Base-by-base conservation (phyloP, 1,140 invertebrate species). In the Pachypeltis micranthus region DNA sequence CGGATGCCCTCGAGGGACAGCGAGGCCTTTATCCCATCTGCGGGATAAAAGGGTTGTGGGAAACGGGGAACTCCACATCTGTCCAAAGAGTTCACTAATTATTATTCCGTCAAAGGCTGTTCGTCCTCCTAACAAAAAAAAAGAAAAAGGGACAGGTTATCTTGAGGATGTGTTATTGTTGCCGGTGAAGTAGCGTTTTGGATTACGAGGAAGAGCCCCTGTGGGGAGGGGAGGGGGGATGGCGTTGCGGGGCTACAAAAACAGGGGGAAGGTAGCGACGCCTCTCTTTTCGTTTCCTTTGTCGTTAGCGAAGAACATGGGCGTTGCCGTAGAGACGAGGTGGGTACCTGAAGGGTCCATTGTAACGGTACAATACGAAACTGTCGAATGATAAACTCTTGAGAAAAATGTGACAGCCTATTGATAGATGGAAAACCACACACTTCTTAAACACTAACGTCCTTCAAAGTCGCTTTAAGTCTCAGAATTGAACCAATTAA, bases 61-160 rank as follows among this genome's bases (percentile, higher is more conserved):
- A 51, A 51, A 10, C 4, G 47, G 47, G 23, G n/a, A n/a, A n/a
- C n/a, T 51, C 47, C 12, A 21, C 47, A 51, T 51, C 47, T 51
- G 47, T 51, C 47, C 47, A 51, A 51, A 51, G 19, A 51, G 47
- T 21, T 51, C 47, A 51, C 47, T 51, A 51, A 51, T 51, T 51
- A 51, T 16, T 51, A 51, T 51, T 10, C 47, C 47, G 23, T 51
- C 23, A 4, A 21, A 14, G 23, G 21, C n/a, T n/a, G n/a, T n/a
- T n/a, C n/a, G n/a, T n/a, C n/a, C n/a, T n/a, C n/a, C n/a, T n/a
- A n/a, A n/a, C n/a, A n/a, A n/a, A n/a, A n/a, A n/a, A n/a, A n/a
- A n/a, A n/a, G n/a, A n/a, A n/a, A n/a, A n/a, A 21, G 4, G 19
- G 47, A 51, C 47, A 51, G 47, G 47, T 51, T 51, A 51, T 51